These are phyloP conservation scores for Helicolenus hilgendorfi DNA, from an alignment of 2,797 vertebrate genomes.

Conservation along the genomic window DNA sequence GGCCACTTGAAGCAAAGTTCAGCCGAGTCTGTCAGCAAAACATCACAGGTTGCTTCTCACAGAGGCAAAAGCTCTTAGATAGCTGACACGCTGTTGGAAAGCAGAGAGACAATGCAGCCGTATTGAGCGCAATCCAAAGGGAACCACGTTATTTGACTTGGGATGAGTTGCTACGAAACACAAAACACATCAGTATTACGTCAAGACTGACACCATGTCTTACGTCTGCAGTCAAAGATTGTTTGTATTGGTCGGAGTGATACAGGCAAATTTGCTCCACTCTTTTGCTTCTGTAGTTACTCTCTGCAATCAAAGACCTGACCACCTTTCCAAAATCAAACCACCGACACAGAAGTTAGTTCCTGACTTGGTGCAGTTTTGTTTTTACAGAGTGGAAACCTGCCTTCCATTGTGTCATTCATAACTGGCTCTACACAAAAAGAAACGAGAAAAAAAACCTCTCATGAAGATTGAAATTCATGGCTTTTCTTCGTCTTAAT, in stretches of 20 bases:
- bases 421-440: conserved; percentile 30
- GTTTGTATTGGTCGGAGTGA: conserved; percentile 31
- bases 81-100: conserved; percentile 54
- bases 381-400: conserved; percentile 73
- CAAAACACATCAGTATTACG: conserved; percentile 53
- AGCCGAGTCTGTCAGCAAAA: conserved; percentile 55
- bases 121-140: conserved; percentile 45
- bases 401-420: conserved; percentile 54
- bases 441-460: not conserved
- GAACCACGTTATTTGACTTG: conserved; percentile 62
- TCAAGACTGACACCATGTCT: conserved; percentile 54
- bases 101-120: conserved; percentile 47
- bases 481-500: not conserved
- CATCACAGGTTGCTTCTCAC: conserved; percentile 35
- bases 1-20: conserved; percentile 56
- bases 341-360: conserved; percentile 35
- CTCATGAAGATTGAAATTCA: conserved; percentile 13
- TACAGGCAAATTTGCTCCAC: conserved; percentile 22
- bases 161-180: conserved; percentile 74
- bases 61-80: conserved; percentile 36
- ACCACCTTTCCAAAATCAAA: conserved; percentile 58
- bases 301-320: conserved; percentile 42
- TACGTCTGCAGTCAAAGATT: conserved; percentile 21
- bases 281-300: conserved; percentile 30
- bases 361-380: conserved; percentile 63